Conservation (phyloP, 2,888 invertebrate genomes). For the Oscheius sp. region DNA sequence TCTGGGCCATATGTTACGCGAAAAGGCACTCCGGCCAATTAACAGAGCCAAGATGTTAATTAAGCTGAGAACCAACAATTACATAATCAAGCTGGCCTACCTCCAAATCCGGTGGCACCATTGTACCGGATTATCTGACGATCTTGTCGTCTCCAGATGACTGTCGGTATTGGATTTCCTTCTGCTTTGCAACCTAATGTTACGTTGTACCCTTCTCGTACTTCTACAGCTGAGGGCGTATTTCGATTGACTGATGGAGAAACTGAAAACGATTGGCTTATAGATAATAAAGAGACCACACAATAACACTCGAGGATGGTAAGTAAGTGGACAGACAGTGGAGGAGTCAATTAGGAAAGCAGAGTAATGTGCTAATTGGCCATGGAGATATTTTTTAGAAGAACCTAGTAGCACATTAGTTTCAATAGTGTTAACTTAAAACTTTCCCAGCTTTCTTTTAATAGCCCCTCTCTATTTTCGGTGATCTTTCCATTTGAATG, state of each 20-base stretch:
- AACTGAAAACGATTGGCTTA: constrained; percentile 75
- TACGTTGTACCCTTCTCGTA: constrained; percentile 72
- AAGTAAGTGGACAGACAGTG: not conserved
- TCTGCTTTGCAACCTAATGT: constrained; percentile 67
- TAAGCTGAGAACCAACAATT: not conserved
- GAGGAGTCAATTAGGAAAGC: too few relatives aligned
- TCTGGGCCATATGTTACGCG: constrained; percentile 29
- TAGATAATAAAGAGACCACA: not conserved
- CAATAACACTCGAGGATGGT: constrained; percentile 6
- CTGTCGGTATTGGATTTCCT: constrained; percentile 67
- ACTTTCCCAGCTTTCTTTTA: too few relatives aligned
- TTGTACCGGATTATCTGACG: constrained; percentile 68
- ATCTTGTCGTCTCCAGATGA: constrained; percentile 67
- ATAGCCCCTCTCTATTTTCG: too few relatives aligned
- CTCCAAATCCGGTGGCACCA: constrained; percentile 68
- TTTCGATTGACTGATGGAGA: constrained; percentile 91
- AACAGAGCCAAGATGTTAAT: constrained; percentile 4
- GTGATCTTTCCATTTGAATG: too few relatives aligned
- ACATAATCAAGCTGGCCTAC: constrained; percentile 39
- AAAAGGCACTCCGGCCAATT: constrained; percentile 29
- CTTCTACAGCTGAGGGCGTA: constrained; percentile 89
- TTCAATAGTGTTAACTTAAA: too few relatives aligned
- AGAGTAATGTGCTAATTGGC: too few relatives aligned
- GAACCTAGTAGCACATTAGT: too few relatives aligned
- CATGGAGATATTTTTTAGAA: too few relatives aligned